phyloP scores from a whole-genome alignment of 1,140 invertebrate genomes.

The Pseudachorutes palmiensis region DNA sequence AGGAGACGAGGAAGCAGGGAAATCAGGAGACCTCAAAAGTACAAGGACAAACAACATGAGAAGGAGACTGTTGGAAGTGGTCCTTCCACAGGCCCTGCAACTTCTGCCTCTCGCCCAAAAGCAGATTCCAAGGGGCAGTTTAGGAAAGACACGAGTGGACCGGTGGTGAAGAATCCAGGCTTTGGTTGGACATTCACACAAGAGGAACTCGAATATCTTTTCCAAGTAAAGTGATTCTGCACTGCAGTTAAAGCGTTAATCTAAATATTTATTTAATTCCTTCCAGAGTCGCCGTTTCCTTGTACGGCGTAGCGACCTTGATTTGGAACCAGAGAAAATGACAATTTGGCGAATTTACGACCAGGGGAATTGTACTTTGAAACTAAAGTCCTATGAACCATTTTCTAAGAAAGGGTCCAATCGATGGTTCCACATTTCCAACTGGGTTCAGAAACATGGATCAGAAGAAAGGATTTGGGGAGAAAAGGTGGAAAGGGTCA shows the following conservation, averaged over 20 bases:
- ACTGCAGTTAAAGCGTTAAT: too few relatives aligned
- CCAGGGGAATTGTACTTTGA: background rate
- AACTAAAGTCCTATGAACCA: background rate
- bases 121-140: too few relatives aligned
- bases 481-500: background rate
- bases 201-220: background rate
- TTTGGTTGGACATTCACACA: background rate
- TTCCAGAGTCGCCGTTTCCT: background rate
- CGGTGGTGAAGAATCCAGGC: background rate
- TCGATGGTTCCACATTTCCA: constrained; percentile 2
- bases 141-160: too few relatives aligned
- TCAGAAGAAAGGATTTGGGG: background rate
- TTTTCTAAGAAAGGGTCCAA: constrained; percentile 5
- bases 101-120: too few relatives aligned
- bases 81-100: too few relatives aligned
- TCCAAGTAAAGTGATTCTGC: background rate
- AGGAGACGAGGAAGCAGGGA: too few relatives aligned
- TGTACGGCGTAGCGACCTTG: background rate
- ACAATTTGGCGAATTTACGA: background rate
- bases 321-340: background rate
- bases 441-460: background rate
- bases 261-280: too few relatives aligned
- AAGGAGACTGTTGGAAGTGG: too few relatives aligned
- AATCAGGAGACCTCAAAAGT: too few relatives aligned
- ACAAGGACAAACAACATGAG: too few relatives aligned